Evolutionary conservation across 2,113 vertebrate genomes (phyloP), one percentile per base, ranked within the genome.

Genomic region (Hippopotamus amphibius): DNA sequence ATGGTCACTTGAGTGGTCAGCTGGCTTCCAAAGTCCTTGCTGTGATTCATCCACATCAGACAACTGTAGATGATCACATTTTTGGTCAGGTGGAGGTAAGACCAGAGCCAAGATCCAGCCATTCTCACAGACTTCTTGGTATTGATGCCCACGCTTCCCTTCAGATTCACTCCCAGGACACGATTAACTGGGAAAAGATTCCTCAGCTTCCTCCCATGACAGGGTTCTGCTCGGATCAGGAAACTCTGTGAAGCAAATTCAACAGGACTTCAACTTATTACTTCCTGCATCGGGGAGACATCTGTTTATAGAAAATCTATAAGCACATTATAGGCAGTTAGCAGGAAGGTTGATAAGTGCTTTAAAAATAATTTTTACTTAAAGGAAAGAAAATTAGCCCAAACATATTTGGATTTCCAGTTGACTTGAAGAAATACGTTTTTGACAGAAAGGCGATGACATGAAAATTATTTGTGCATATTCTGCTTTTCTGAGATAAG

Each of bases 201-300:
- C 28, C 33, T 86, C 77, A 43, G 37, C 2, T 14, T 88, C 82
- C 2, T 33, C n/a, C 41, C 21, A 61, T 0, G 7, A 43, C 1
- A 4, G 22, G 14, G 21, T 82, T 93, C 59, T 93, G 76, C 43
- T 48, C 30, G 53, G 46, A 81, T 91, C 57, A 53, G 50, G 90
- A 85, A 88, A 71, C 77, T 22, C 93, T 97, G 91, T 71, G 92
- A 94, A 85, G 41, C 69, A 97, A 97, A 97, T 61, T 74, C 95
- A 94, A 68, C 6, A 92, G 92, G 7, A 81, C 14, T 90, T 97
- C n/a, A 90, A 50, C 19, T 22, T 76, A 59, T 6, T 77, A 21
- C 22, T 65, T 94, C 87, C 74, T 30, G 1, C 30, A 95, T 48
- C 41, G 48, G 19, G 22, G 48, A 88, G 46, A 66, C 9, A 57